Base-by-base conservation (phyloP, 2,797 vertebrate species). In the Crenichthys baileyi region DNA sequence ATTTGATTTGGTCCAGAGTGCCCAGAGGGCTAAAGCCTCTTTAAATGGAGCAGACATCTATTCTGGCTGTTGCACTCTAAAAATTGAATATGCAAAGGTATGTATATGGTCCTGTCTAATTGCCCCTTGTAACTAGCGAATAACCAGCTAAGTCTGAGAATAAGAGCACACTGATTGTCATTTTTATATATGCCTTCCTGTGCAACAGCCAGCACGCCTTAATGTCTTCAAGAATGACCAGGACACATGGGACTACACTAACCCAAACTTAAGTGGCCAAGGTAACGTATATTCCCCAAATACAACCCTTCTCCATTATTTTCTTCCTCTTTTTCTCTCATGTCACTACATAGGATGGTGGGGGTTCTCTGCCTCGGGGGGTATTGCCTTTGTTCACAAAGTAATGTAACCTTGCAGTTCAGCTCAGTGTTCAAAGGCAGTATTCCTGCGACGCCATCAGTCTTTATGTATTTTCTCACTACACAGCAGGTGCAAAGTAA, bases 211-310 rank as follows among this genome's bases (percentile, higher is more conserved):
- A 46, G 96, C 97, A 0, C 97, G 97, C 58, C 96, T 99, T 86
- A 99, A 99, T 56, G 98, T 99, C 81, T 99, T 99, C 94, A 99
- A 98, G 95, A 99, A 99, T 0, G 98, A 99, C 91, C 97, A 98
- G 92, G 98, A 98, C 90, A 99, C 98, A 0, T 99, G 98, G 97
- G 97, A 99, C 85, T 99, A 99, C 91, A 98, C 97, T 82, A 99
- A 98, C 90, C 97, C 98, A 70, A 97, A 95, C 84, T 95, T 98
- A 90, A 97, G 96, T 88, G 97, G 97, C 91, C 97, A 98, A 98
- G 97, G 98, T 98, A 98, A 97, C 83, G 79, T 44, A 39, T 72
- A 79, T 79, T 63, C 75, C 76, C 79, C 72, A 24, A 41, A 18
- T 15, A 41, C 39, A 55, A 56, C 41, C 75, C 50, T 51, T 79